Conservation (phyloP, 2,113 vertebrate species). For the Hydrolagus affinis region DNA sequence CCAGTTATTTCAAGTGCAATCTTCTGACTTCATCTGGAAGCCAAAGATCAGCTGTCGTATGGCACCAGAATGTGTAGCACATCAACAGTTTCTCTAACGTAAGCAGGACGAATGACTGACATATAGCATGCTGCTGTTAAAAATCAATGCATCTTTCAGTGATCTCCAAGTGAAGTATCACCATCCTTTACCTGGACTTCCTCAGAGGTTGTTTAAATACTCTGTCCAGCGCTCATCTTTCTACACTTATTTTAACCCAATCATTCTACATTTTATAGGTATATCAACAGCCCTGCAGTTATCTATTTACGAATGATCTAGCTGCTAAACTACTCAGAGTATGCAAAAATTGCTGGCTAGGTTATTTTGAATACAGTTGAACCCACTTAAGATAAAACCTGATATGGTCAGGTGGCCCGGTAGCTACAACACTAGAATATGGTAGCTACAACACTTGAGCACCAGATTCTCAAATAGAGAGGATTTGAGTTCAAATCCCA, state of each 20-base stretch:
- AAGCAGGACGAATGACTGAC: no score
- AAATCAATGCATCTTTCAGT: background rate
- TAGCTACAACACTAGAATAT: conserved; percentile 15
- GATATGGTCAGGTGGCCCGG: conserved; percentile 16
- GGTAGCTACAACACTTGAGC: conserved; percentile 12
- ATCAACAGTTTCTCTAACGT: background rate
- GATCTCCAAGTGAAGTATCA: background rate
- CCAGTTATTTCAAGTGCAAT: background rate
- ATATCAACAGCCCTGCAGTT: background rate
- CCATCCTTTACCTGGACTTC: background rate
- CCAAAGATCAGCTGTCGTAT: background rate
- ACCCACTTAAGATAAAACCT: background rate
- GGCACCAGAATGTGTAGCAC: background rate
- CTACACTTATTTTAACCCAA: background rate
- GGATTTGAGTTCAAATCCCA: conserved; percentile 6
- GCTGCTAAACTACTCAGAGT: background rate
- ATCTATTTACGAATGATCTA: background rate
- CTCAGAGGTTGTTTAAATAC: background rate
- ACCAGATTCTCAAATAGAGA: background rate
- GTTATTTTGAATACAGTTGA: conserved; percentile 16
- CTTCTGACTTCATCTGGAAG: background rate
- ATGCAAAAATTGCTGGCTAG: background rate
- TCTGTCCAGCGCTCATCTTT: background rate
- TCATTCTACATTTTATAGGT: background rate
- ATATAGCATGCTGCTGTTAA: background rate